Evolutionary conservation across 1,140 invertebrate genomes (phyloP).

Genomic region (Ectropis grisescens): DNA sequence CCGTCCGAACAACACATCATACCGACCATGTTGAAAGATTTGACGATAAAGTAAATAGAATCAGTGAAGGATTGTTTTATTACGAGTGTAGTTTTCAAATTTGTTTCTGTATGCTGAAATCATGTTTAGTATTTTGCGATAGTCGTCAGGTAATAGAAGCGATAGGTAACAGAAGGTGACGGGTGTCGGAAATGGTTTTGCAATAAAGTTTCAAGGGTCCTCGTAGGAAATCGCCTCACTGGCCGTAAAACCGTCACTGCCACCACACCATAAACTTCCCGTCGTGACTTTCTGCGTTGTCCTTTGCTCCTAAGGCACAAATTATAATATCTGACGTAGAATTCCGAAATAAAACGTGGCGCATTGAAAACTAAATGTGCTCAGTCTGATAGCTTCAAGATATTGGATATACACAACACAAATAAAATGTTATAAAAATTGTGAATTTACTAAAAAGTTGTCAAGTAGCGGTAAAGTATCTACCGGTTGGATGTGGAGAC

Average conservation of each 20-base stretch:
- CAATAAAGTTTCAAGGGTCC: constrained; percentile 22
- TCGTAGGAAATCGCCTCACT: constrained; percentile 19
- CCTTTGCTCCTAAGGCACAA: background rate
- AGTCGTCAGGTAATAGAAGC: constrained; percentile 10
- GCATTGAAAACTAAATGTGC: too few relatives aligned
- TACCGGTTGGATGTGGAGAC: too few relatives aligned
- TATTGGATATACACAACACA: constrained; percentile 7
- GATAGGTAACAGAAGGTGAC: constrained; percentile 10
- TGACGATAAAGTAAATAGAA: constrained; percentile 23
- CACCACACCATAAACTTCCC: constrained; percentile 40
- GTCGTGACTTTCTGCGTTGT: constrained; percentile 22
- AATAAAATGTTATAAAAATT: constrained; percentile 11
- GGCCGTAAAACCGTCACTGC: constrained; percentile 41
- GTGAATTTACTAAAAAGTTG: constrained; percentile 7
- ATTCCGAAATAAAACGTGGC: too few relatives aligned
- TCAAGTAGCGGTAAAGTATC: constrained; percentile 1
- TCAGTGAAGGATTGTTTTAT: constrained; percentile 5
- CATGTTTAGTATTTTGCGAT: too few relatives aligned
- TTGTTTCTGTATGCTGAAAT: too few relatives aligned
- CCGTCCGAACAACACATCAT: constrained; percentile 21
- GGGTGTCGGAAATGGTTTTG: constrained; percentile 13
- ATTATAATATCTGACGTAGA: too few relatives aligned
- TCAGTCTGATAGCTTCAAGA: constrained; percentile 1
- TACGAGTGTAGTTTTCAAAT: too few relatives aligned
- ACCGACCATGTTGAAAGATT: constrained; percentile 26